phyloP scores from a whole-genome alignment of 2,888 invertebrate species.

The Drosophila stalkeri region DNA sequence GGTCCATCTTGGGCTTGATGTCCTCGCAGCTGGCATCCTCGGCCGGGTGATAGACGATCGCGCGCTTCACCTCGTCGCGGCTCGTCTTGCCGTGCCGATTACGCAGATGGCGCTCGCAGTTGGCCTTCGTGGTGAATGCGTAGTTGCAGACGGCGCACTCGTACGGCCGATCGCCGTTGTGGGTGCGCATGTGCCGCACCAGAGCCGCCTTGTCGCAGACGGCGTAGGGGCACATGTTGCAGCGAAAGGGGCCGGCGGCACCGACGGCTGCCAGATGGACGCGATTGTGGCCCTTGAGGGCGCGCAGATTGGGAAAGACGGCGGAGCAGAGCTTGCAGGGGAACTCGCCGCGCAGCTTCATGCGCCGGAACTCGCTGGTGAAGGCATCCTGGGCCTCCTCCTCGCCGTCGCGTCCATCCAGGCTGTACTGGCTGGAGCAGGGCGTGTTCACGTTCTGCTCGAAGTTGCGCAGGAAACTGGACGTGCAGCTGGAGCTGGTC shows the following conservation, averaged over 20 bases:
- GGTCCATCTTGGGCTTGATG: slow-evolving; percentile 35
- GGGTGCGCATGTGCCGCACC: slow-evolving; percentile 95
- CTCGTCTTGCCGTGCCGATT: slow-evolving; percentile 95
- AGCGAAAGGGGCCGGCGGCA: slow-evolving; percentile 92
- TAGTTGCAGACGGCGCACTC: slow-evolving; percentile 98
- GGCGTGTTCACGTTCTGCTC: slow-evolving; percentile 85
- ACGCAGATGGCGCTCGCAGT: slow-evolving; percentile 97
- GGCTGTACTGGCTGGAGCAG: slow-evolving; percentile 84
- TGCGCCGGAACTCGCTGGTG: slow-evolving; percentile 93
- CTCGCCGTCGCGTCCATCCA: slow-evolving; percentile 85
- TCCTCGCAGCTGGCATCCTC: slow-evolving; percentile 94
- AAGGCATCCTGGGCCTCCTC: slow-evolving; percentile 94
- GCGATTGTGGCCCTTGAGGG: slow-evolving; percentile 95
- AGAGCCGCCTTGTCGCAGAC: slow-evolving; percentile 94
- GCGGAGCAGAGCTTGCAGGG: slow-evolving; percentile 95
- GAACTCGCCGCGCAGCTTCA: slow-evolving; percentile 95
- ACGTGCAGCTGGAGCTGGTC: slow-evolving; percentile 87
- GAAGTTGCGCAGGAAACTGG: slow-evolving; percentile 88
- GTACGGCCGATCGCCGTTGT: slow-evolving; percentile 97
- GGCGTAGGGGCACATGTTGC: slow-evolving; percentile 96
- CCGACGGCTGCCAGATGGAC: slow-evolving; percentile 92
- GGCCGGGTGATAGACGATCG: slow-evolving; percentile 94
- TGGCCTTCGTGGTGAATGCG: slow-evolving; percentile 98
- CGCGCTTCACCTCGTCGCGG: slow-evolving; percentile 94
- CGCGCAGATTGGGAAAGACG: slow-evolving; percentile 94